Evolutionary conservation across 2,113 vertebrate species (phyloP).

Genomic region (Accipiter virgatus): DNA sequence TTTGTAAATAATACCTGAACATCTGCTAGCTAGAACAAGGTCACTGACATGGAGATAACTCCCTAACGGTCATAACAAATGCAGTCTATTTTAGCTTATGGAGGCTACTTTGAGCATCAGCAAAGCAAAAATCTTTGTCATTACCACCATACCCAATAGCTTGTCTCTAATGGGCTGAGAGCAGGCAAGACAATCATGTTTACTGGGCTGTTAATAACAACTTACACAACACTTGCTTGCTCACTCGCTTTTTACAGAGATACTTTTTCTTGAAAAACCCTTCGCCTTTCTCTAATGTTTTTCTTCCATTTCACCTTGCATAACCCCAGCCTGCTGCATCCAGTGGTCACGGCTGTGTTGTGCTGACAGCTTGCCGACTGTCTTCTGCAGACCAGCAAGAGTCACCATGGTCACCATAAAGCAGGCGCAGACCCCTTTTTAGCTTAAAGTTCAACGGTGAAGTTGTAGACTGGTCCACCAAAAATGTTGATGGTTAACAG

Average conservation of each 20-base stretch:
- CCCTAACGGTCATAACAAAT: slow-evolving; percentile 1
- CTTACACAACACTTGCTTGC: slow-evolving; percentile 8
- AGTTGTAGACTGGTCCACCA: background rate
- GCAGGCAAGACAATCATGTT: background rate
- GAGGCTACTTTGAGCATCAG: background rate
- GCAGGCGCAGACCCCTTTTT: background rate
- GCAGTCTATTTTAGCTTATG: background rate
- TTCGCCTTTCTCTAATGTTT: background rate
- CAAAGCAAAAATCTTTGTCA: background rate
- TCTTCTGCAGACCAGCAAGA: background rate
- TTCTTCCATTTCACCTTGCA: background rate
- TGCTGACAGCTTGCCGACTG: background rate
- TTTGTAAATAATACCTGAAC: slow-evolving; percentile 69
- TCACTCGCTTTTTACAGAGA: background rate
- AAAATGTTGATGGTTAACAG: background rate
- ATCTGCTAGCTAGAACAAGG: slow-evolving; percentile 59
- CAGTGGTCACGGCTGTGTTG: background rate
- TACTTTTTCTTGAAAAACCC: background rate
- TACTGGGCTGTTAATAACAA: slow-evolving; percentile 10
- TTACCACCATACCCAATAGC: background rate
- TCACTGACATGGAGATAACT: slow-evolving; percentile 42
- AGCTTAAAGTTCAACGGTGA: background rate
- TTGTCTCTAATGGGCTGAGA: background rate
- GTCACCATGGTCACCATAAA: fast-evolving
- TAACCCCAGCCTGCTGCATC: background rate